phyloP scores from a whole-genome alignment of 2,888 invertebrate species.

The Molorchus minor region DNA sequence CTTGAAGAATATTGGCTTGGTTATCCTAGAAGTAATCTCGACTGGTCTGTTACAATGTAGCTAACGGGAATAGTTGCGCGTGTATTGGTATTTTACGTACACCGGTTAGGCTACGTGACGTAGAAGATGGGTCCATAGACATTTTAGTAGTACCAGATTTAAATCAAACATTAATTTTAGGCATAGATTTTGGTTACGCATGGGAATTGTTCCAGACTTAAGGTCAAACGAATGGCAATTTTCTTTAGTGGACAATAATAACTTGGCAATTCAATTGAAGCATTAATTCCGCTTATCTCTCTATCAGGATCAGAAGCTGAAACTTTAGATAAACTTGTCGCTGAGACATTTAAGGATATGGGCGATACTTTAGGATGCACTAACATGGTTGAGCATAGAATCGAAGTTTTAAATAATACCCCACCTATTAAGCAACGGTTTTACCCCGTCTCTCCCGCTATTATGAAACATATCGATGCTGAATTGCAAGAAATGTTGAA shows the following conservation, averaged over 20 bases:
- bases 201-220: conserved; percentile 31
- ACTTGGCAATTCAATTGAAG: conserved; percentile 1
- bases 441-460: conserved; percentile 34
- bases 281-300: conserved; percentile 1
- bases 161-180: conserved; percentile 24
- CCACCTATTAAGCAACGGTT: conserved; percentile 21
- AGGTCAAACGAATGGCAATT: conserved; percentile 33
- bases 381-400: conserved; percentile 17
- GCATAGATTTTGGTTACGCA: conserved; percentile 30
- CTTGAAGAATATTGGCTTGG: neutral
- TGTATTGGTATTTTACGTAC: conserved; percentile 23
- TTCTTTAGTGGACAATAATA: neutral
- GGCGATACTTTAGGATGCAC: conserved; percentile 12
- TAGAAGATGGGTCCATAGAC: conserved; percentile 25
- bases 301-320: neutral
- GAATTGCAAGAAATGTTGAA: conserved; percentile 43
- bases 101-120: conserved; percentile 19
- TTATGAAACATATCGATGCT: conserved; percentile 28
- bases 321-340: conserved; percentile 8
- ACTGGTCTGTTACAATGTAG: conserved; percentile 13
- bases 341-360: conserved; percentile 18
- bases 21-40: neutral
- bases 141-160: conserved; percentile 32
- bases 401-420: neutral
- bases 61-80: conserved; percentile 27